Conservation (phyloP, 2,797 vertebrate genomes). For the Apogon hyalosoma region DNA sequence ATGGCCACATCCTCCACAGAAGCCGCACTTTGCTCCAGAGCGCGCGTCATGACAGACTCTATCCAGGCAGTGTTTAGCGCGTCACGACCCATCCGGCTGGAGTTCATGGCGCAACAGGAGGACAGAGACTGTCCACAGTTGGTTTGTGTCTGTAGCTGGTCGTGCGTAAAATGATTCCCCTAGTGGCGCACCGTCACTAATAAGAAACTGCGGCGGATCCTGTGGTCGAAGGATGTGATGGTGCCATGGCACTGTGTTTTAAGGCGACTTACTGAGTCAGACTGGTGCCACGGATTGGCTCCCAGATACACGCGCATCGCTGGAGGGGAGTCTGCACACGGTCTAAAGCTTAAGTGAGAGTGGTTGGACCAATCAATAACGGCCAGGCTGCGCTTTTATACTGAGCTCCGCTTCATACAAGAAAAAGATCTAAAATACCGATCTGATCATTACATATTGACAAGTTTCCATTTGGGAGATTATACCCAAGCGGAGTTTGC, state of each 20-base stretch:
- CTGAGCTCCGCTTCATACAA: background rate
- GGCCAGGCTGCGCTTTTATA: constrained; percentile 29
- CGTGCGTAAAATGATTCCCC: constrained; percentile 69
- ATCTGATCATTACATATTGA: constrained; percentile 23
- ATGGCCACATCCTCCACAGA: constrained; percentile 11
- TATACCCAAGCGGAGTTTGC: background rate
- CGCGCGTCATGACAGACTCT: constrained; percentile 45
- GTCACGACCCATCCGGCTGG: constrained; percentile 46
- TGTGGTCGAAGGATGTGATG: constrained; percentile 47
- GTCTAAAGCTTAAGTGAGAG: constrained; percentile 12
- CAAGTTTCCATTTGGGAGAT: constrained; percentile 25
- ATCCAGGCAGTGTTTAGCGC: constrained; percentile 18
- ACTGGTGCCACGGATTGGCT: constrained; percentile 62
- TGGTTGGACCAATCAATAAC: constrained; percentile 45
- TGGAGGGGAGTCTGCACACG: constrained; percentile 47
- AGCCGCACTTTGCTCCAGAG: constrained; percentile 33
- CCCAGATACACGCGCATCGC: constrained; percentile 29
- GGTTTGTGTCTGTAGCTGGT: constrained; percentile 33
- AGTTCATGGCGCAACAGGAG: constrained; percentile 77
- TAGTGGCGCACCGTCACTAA: constrained; percentile 62
- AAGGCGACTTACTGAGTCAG: constrained; percentile 49
- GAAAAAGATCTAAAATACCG: constrained; percentile 11
- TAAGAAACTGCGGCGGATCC: constrained; percentile 37
- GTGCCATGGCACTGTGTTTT: constrained; percentile 56
- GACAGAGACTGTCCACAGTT: constrained; percentile 33